Evolutionary conservation across 2,113 vertebrate species (phyloP).

Genomic region (Myiozetetes cayanensis): DNA sequence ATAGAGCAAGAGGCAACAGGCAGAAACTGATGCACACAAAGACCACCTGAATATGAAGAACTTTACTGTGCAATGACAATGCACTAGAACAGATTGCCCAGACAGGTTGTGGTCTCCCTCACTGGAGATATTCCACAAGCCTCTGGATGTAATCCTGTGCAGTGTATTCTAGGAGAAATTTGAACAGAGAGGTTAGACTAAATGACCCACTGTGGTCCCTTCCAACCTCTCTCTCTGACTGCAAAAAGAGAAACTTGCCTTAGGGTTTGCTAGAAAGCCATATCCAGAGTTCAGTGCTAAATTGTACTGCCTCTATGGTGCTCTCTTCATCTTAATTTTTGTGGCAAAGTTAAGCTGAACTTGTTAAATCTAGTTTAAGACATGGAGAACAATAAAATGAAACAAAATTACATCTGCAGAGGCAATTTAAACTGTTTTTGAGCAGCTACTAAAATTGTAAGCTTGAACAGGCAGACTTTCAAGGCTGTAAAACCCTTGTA

Average conservation of each 20-base stretch:
- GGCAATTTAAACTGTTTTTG: background rate
- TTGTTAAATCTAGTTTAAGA: background rate
- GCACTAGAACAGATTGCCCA: background rate
- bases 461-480: background rate
- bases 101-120: background rate
- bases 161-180: background rate
- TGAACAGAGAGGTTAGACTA: background rate
- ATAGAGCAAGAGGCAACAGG: background rate
- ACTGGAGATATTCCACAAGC: background rate
- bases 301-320: background rate
- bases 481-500: background rate
- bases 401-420: background rate
- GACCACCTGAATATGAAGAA: background rate
- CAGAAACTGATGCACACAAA: background rate
- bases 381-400: background rate
- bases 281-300: background rate
- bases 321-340: background rate
- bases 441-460: background rate
- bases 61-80: rapidly evolving
- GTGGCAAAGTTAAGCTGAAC: background rate
- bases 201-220: background rate
- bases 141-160: background rate
- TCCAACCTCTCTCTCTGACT: background rate
- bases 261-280: background rate
- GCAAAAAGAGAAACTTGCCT: background rate